Base-by-base conservation (phyloP, 2,797 vertebrate genomes). In the Octomys mimax region DNA sequence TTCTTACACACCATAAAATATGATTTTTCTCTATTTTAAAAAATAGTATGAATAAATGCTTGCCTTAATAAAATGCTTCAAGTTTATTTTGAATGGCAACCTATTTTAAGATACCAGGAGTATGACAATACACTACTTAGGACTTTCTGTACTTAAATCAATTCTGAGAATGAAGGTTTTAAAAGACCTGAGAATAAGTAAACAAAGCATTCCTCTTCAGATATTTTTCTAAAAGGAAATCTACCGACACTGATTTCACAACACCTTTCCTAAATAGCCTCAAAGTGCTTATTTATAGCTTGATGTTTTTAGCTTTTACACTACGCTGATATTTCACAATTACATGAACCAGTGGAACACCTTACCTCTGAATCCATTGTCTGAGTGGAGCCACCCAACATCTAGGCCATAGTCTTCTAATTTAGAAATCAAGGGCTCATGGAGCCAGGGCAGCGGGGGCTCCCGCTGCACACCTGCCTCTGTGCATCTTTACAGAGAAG, bases 41-140 rank as follows among this genome's bases (percentile, higher is more conserved):
- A 68, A 36, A n/a, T 49, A 39, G 66, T 59, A 80, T 87, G 71
- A 83, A 92, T 73, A 93, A 33, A 62, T 4, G 68, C 16, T 89
- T 77, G 68, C 91, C 94, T 96, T 87, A 96, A 57, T 66, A 96
- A 61, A 96, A 93, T 21, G 28, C 42, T 26, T 91, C 57, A 80
- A 83, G 64, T 12, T 22, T 84, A 61, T 71, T 94, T 42, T 64
- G n/a, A 95, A 90, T 36, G 39, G 11, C 66, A 64, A 68, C 2
- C 42, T 89, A 64, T 64, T 78, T 91, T 80, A 87, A 94, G 66
- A 71, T 42, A 31, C 19, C 26, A 54, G 82, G 13, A 66, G 39
- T 42, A 70, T 68, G n/a, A 26, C 54, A 79, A 62, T 90, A 90
- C 11, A 78, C 5, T 87, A 54, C 39, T 85, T 61, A 91, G 13